Base-by-base conservation (phyloP, 2,797 vertebrate genomes). In the Dipus sagitta region DNA sequence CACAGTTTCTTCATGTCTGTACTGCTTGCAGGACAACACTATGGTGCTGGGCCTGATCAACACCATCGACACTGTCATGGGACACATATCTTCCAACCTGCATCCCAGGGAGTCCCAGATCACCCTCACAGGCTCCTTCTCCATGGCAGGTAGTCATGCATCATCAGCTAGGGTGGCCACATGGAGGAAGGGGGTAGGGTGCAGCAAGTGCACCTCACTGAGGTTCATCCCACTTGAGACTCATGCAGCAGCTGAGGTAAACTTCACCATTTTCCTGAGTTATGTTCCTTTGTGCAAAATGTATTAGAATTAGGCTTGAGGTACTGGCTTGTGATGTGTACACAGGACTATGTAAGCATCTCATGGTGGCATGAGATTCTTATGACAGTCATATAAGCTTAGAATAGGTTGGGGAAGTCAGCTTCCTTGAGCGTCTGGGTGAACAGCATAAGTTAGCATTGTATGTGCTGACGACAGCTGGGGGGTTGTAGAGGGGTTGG, bases 11-110 rank as follows among this genome's bases (percentile, higher is more conserved):
- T 77, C 38, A 62, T 2, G 30, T 15, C 76, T 64, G 1, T 77
- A 47, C 18, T 10, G 10, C 92, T 94, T 96, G 75, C 98, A 99
- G 98, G 97, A 97, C 1, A 92, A 81, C 2, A 83, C 93, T 0
- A 68, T 98, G 96, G 98, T 98, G 92, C 98, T 98, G 34, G 98
- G 98, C 23, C 95, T 99, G 93, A 97, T 99, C 11, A 97, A 98
- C 94, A 99, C 99, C 0, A 98, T 99, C 79, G 99, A 99, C 97
- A 97, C 97, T 2, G 99, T 99, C 96, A 98, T 99, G 98, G 98
- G 96, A 54, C 99, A 99, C 38, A 97, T 99, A 96, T 97, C 98
- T 6, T 96, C n/a, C 88, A 99, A 98, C 94, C 97, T 99, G 96
- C 97, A 98, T 0, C 85, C 98, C 54, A 95, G 88, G 60, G 89